Percentiles rank a stretch among this genome's conserved stretches.
Conservation (phyloP, 2,797 vertebrate genomes). For the Molossus molossus region DNA sequence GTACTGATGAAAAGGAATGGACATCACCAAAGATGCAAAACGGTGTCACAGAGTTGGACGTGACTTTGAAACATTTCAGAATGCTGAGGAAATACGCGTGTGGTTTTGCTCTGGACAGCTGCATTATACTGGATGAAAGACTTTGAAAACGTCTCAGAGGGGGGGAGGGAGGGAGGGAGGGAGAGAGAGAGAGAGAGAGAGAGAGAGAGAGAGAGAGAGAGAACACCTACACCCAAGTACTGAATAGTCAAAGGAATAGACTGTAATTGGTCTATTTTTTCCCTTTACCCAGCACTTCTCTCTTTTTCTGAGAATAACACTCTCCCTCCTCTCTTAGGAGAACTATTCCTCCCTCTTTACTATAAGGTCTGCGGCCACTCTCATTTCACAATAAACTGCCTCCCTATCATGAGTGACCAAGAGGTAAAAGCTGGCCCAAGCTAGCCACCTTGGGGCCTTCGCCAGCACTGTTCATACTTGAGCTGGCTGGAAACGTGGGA, state of each 20-base stretch:
- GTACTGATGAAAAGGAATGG: conserved; percentile 47
- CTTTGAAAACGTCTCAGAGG: conserved; percentile 9
- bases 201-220: too few relatives aligned
- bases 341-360: neutral
- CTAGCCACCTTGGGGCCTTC: neutral
- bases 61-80: conserved; percentile 2
- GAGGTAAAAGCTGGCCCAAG: neutral
- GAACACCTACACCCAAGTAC: neutral
- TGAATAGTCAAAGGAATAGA: neutral
- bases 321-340: neutral
- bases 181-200: too few relatives aligned
- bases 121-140: neutral
- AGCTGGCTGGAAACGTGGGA: neutral
- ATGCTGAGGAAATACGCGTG: neutral
- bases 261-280: neutral
- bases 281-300: neutral
- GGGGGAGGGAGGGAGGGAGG: too few relatives aligned
- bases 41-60: neutral
- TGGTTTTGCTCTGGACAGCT: neutral
- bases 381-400: neutral
- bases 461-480: neutral
- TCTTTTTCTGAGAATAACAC: neutral
- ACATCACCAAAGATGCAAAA: neutral
- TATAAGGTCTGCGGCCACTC: neutral
- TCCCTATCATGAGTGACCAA: neutral